Base-by-base conservation (phyloP, 2,113 vertebrate species). In the Apteryx owenii region DNA sequence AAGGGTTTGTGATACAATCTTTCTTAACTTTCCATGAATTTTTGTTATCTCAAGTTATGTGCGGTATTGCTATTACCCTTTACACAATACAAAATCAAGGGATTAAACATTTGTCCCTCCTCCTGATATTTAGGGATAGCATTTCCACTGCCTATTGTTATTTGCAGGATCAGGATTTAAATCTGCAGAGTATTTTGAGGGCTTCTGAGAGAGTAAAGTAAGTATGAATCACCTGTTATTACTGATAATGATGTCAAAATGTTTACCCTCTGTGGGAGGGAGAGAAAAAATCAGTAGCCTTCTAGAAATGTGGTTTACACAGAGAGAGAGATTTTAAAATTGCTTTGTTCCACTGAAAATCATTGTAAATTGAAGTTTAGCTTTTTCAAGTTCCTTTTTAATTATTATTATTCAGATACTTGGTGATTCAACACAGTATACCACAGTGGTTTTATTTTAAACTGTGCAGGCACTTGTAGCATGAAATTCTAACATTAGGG, bases 401-500 rank as follows among this genome's bases (percentile, higher is more conserved):
- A 92, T 86, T 89, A 78, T 56, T 94, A 25, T 70, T 80, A 15
- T 82, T 71, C n/a, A 40, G 5, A 21, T 89, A 84, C 50, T 80
- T 65, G 7, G 23, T 60, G 64, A 81, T 95, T 95, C 85, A 90
- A 53, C 29, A 36, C 7, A 83, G 12, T 26, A 56, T 66, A 51
- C 21, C 11, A 46, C 36, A 89, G 18, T 36, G 85, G 9, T 76
- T 91, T 58, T 83, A 68, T 89, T 90, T 95, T 87, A 85, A 92
- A 68, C 70, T 51, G 8, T 78, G 64, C 73, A 53, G 53, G 64
- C 50, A 91, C 53, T 80, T 87, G 58, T 87, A 53, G 22, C 53
- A 65, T 79, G 44, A 61, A 85, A 95, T 90, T 89, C 80, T 92
- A 84, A 85, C 66, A 73, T 62, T 68, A 94, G 28, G 46, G 38